Percentiles rank a stretch among this genome's conserved stretches.
These are phyloP conservation scores for Lepidonotus clava DNA, from an alignment of 2,888 invertebrate genomes.

Conservation along the genomic window DNA sequence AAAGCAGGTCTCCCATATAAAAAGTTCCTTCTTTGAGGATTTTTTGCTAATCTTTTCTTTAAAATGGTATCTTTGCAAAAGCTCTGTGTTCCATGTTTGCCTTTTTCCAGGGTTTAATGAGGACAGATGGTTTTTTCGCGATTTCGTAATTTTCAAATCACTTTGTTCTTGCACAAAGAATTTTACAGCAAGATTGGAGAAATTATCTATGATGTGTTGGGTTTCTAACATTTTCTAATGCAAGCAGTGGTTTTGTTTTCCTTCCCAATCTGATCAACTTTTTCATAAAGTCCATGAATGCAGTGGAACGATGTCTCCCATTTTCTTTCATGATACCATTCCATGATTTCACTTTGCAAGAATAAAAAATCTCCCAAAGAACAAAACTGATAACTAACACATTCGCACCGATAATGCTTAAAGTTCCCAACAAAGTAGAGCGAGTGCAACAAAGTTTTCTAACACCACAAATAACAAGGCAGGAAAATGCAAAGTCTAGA, in stretches of 20 bases:
- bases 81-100: not conserved
- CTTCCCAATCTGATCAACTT: no score
- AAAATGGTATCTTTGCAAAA: slow-evolving; percentile 3
- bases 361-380: no score
- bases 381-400: no score
- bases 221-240: not conserved
- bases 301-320: no score
- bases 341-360: no score
- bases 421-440: no score
- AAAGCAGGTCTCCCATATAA: not conserved
- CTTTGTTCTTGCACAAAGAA: slow-evolving; percentile 2
- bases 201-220: not conserved
- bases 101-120: slow-evolving; percentile 17
- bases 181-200: not conserved
- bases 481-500: not conserved
- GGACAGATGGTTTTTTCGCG: not conserved
- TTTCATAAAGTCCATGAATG: no score
- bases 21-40: not conserved
- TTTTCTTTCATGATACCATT: no score
- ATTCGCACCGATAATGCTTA: no score
- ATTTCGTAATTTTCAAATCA: not conserved
- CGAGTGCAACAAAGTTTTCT: no score
- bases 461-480: not conserved
- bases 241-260: no score
- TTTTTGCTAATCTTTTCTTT: not conserved